Conservation (phyloP, 2,888 invertebrate genomes). For the Glaucopsyche alexis region DNA sequence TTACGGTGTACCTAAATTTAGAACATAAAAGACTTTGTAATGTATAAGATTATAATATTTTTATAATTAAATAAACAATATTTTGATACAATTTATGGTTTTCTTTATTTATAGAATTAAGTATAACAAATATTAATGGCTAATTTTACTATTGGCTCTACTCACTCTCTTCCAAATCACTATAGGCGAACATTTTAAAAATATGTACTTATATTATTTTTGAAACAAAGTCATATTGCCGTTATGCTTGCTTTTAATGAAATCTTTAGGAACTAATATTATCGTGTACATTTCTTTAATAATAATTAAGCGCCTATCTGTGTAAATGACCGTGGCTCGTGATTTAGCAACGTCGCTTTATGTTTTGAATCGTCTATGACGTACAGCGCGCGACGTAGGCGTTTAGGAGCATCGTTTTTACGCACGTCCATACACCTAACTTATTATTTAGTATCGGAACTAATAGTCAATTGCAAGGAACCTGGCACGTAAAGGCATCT, state of each 20-base stretch:
- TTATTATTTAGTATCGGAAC: slow-evolving; percentile 54
- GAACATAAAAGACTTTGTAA: slow-evolving; percentile 42
- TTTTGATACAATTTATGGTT: slow-evolving; percentile 31
- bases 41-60: slow-evolving; percentile 20
- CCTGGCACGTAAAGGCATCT: slow-evolving; percentile 70
- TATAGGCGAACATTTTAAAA: too few relatives aligned
- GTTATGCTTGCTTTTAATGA: too few relatives aligned
- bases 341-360: background rate
- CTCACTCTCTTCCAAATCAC: too few relatives aligned
- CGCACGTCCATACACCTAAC: slow-evolving; percentile 52
- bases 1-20: slow-evolving; percentile 68
- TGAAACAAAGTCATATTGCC: too few relatives aligned
- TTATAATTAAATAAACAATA: slow-evolving; percentile 16
- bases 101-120: background rate
- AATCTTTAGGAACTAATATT: too few relatives aligned
- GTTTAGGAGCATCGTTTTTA: slow-evolving; percentile 44
- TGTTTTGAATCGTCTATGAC: slow-evolving; percentile 17
- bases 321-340: background rate
- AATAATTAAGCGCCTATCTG: background rate
- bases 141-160: too few relatives aligned
- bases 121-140: too few relatives aligned
- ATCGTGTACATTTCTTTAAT: too few relatives aligned
- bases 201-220: too few relatives aligned
- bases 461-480: slow-evolving; percentile 58
- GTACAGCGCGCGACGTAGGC: slow-evolving; percentile 33